Base-by-base conservation (phyloP, 2,888 invertebrate species). In the Pterostichus niger region DNA sequence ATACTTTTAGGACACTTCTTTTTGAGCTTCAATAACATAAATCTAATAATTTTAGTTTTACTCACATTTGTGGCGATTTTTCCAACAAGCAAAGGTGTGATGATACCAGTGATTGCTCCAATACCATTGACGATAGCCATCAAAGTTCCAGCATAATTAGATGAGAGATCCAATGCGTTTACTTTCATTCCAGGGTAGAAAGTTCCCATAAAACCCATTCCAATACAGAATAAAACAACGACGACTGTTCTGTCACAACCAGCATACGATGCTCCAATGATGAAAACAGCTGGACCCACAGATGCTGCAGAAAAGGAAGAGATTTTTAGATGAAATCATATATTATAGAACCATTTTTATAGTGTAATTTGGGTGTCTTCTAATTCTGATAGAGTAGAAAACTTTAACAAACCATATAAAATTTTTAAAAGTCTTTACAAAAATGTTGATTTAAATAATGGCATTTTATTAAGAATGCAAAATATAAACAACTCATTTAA, bases 131-230 rank as follows among this genome's bases (percentile, higher is more conserved):
- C 93, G 44, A 94, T 91, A 0, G 93, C 94, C 87, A 94, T 93
- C 54, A 93, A 90, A 0, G 93, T 93, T 0, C 93, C 94, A 0
- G 93, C 93, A 85, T 92, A 93, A 87, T 94, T 94, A 0, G 93
- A 93, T 0, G 93, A 92, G 33, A 94, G 90, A 86, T 94, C 94
- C 88, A 94, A 90, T 3, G 93, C 92, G 88, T 94, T 94, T 80
- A 94, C 93, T 88, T 94, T 93, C 86, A 94, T 92, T 83, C 93
- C 93, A 86, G 94, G 93, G 87, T 94, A 94, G 88, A 93, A 94
- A 0, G 93, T 92, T 0, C 94, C 94, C 94, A 94, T 94, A 84
- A 93, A 92, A 46, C 92, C 92, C 93, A 94, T 92, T 40, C 91
- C 92, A 40, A 92, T 88, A 77, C 93, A 92, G 87, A 94, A 93